These are phyloP conservation scores for Chinchilla lanigera DNA, from an alignment of 2,113 vertebrate species.

Conservation along the genomic window DNA sequence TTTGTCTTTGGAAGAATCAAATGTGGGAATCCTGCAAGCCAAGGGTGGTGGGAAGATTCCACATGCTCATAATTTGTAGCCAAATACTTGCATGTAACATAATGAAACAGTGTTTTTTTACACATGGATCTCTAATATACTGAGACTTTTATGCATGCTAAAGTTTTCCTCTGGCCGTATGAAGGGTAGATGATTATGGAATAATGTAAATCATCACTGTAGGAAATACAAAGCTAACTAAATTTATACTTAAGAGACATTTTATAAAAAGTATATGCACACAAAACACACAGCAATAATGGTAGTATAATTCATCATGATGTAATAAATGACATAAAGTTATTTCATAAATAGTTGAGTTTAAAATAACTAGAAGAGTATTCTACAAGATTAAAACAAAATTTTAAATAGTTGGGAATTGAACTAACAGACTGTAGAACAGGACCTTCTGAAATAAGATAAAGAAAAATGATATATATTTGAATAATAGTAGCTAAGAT, in stretches of 20 bases:
- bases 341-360: background rate
- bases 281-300: background rate
- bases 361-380: slow-evolving; percentile 35
- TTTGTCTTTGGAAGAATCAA: slow-evolving; percentile 51
- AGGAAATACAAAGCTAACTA: background rate
- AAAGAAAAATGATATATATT: slow-evolving; percentile 28
- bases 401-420: background rate
- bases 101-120: background rate
- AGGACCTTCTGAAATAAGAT: background rate
- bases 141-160: background rate
- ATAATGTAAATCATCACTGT: background rate
- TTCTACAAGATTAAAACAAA: background rate
- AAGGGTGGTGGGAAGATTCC: background rate
- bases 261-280: background rate
- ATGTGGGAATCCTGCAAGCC: background rate
- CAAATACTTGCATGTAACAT: background rate
- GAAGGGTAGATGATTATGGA: background rate
- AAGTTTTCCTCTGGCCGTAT: background rate
- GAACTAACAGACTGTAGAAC: background rate
- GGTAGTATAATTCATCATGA: background rate
- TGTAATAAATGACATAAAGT: background rate
- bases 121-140: background rate
- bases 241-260: background rate
- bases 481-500: background rate
- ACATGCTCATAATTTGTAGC: slow-evolving; percentile 44